A percentile compares a stretch with the other conserved stretches of the same genome.
Evolutionary conservation across 1,140 invertebrate species (phyloP).

Genomic region (Neodiprion virginianus): DNA sequence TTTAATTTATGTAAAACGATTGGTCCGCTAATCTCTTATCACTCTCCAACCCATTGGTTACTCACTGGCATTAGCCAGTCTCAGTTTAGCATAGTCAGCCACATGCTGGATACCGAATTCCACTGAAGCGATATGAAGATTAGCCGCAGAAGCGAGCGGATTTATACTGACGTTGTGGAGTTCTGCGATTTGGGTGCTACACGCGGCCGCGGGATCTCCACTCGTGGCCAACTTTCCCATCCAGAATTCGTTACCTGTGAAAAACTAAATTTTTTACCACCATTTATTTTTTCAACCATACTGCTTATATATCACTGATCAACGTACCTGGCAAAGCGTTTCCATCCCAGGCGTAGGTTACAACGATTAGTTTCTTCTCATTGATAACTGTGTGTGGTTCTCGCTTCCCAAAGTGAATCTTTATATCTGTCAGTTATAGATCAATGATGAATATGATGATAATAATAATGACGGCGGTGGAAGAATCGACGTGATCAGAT

Average conservation of each 20-base stretch:
- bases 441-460: neutral
- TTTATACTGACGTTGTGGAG: slow-evolving; percentile 68
- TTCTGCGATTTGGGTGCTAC: slow-evolving; percentile 65
- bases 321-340: slow-evolving; percentile 70
- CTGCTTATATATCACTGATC: too few relatives aligned
- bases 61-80: slow-evolving; percentile 44
- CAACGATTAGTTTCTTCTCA: slow-evolving; percentile 65
- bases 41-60: too few relatives aligned
- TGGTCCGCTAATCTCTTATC: too few relatives aligned
- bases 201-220: slow-evolving; percentile 70
- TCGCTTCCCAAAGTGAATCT: slow-evolving; percentile 53
- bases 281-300: too few relatives aligned
- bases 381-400: slow-evolving; percentile 51
- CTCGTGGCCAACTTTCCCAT: slow-evolving; percentile 51
- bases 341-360: slow-evolving; percentile 73
- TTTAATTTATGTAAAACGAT: too few relatives aligned
- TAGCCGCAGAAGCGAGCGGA: slow-evolving; percentile 53
- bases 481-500: neutral
- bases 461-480: neutral
- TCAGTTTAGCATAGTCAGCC: slow-evolving; percentile 57
- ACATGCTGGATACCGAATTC: slow-evolving; percentile 62
- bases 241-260: slow-evolving; percentile 55
- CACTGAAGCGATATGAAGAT: slow-evolving; percentile 61
- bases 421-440: slow-evolving; percentile 39
- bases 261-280: too few relatives aligned